A percentile compares a stretch with the other conserved stretches of the same genome.
phyloP scores from a whole-genome alignment of 2,888 invertebrate species.

The Drosophila picticornis region DNA sequence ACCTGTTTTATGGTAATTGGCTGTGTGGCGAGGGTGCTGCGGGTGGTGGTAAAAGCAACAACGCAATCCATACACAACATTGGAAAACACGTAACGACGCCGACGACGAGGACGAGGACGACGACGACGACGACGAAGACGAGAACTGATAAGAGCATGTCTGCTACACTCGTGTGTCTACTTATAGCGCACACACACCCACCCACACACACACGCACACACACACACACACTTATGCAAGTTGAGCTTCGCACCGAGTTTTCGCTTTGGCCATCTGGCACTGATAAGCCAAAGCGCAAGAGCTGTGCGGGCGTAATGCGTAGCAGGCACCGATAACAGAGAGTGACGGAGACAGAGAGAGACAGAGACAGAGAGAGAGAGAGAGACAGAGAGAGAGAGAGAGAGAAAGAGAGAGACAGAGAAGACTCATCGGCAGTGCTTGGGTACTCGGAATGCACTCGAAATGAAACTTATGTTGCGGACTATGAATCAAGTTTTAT shows the following conservation, averaged over 20 bases:
- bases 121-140: background rate
- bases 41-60: constrained; percentile 8
- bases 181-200: background rate
- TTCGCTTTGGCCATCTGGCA: constrained; percentile 64
- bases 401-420: background rate
- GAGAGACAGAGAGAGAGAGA: no score
- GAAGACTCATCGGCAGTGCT: constrained; percentile 20
- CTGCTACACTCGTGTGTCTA: constrained; percentile 9
- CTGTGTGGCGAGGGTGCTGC: background rate
- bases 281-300: constrained; percentile 52
- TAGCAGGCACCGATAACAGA: constrained; percentile 55
- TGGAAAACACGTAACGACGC: background rate
- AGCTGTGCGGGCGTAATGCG: constrained; percentile 68
- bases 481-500: constrained; percentile 45
- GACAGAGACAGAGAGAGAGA: background rate
- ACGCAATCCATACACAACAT: constrained; percentile 12
- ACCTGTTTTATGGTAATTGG: constrained; percentile 63
- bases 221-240: background rate
- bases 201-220: background rate
- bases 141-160: constrained; percentile 12
- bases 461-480: background rate
- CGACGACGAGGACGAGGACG: background rate
- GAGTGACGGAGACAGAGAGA: background rate
- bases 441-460: constrained; percentile 53
- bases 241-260: constrained; percentile 40